Base-by-base conservation (phyloP, 1,140 invertebrate genomes). In the Phocides pigmalion region DNA sequence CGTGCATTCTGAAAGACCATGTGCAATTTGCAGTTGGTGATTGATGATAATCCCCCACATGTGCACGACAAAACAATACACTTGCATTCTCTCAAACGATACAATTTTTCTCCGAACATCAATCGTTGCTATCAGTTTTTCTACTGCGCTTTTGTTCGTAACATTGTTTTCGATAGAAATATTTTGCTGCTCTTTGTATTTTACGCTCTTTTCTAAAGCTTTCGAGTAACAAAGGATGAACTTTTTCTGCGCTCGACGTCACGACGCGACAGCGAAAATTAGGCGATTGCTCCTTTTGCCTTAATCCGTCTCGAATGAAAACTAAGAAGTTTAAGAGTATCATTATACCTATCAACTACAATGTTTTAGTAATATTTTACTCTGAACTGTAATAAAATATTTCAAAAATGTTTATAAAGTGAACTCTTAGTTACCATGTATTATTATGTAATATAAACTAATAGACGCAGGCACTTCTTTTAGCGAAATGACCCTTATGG, bases 21-120 rank as follows among this genome's bases (percentile, higher is more conserved):
- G 74, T 76, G 82, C 81, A 85, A 82, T 87, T 86, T 76, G 70
- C 76, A 81, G 75, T 63, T 74, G 66, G 84, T 85, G 84, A 90
- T 87, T 82, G 84, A 90, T 87, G 84, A 79, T 87, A 88, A 87
- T 90, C 82, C 53, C 63, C 62, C 66, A 61, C 68, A 78, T 75
- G 64, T 75, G 70, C 65, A 71, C 58, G 32, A 68, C 71, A 68
- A 82, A 84, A 84, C 77, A 85, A 84, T 81, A 69, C 72, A 79
- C 74, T 81, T 66, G 68, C 64, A 76, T 59, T 66, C 37, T 59
- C 53, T 54, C 8, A 2, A 59, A 59, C 22, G 22, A 59, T 63
- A 58, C 44, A 58, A 62, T 65, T 62, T 62, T 66, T 70, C 50
- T 61, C 51, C 16, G 49, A 22, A 22, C 46, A 56, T 50, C 49